These are phyloP conservation scores for Heliconius ethilla DNA, from an alignment of 2,888 invertebrate genomes.

Conservation along the genomic window DNA sequence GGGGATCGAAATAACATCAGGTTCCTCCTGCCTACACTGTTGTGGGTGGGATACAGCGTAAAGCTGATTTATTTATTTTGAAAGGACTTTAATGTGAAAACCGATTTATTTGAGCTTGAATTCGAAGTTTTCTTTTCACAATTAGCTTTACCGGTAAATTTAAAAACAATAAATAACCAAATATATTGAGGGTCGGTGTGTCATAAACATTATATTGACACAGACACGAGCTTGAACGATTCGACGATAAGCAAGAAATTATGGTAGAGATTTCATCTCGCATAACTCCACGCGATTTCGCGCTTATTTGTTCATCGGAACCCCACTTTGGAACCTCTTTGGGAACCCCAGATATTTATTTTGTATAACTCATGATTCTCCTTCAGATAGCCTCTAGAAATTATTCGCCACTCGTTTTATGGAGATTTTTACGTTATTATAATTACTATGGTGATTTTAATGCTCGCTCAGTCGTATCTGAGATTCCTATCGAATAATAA, in stretches of 20 bases:
- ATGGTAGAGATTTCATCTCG: constrained; percentile 42
- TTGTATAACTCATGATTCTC: constrained; percentile 42
- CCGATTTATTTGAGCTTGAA: neutral
- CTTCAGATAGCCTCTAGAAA: constrained; percentile 45
- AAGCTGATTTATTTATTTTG: too few species aligned
- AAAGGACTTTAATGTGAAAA: neutral
- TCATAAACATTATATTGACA: constrained; percentile 61
- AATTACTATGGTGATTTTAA: constrained; percentile 44
- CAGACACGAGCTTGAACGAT: constrained; percentile 35
- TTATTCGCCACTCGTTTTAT: constrained; percentile 42
- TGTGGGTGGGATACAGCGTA: too few species aligned
- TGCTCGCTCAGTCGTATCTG: constrained; percentile 26
- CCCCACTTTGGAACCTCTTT: constrained; percentile 32
- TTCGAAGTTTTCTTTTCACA: neutral
- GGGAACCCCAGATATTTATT: constrained; percentile 43
- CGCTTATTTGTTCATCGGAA: constrained; percentile 42
- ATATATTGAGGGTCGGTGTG: constrained; percentile 43
- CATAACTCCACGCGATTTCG: constrained; percentile 45
- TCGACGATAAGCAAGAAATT: constrained; percentile 43
- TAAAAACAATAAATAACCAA: constrained; percentile 34
- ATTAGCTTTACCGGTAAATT: neutral
- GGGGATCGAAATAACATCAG: too few species aligned
- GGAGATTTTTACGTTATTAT: constrained; percentile 44
- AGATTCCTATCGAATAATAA: constrained; percentile 45
- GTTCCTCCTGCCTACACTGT: too few species aligned